Conservation (phyloP, 2,888 invertebrate genomes). For the Falcaria lacertinaria region DNA sequence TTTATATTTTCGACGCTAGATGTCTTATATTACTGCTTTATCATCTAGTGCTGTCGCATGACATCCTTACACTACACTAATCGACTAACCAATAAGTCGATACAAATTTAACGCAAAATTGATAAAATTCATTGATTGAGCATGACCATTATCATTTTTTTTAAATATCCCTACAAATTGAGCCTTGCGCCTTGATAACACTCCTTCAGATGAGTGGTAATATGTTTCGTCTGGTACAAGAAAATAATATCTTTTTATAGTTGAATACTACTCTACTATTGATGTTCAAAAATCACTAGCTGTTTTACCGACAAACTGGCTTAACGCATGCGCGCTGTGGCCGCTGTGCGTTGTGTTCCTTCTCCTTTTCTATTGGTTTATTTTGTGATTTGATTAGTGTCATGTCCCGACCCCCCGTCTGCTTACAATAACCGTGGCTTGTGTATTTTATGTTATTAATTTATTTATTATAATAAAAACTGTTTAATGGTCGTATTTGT, state of each 20-base stretch:
- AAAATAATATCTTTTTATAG: no score
- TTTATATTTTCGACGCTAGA: slow-evolving; percentile 1
- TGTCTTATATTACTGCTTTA: slow-evolving; percentile 14
- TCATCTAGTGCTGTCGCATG: slow-evolving; percentile 15
- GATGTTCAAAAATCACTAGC: slow-evolving; percentile 36
- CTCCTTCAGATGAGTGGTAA: no score
- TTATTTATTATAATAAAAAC: slow-evolving; percentile 44
- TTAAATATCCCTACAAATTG: no score
- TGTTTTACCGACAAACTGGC: slow-evolving; percentile 58
- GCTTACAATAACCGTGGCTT: slow-evolving; percentile 62
- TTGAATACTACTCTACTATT: slow-evolving; percentile 30
- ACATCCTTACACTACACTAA: neutral
- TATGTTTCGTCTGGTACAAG: no score
- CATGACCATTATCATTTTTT: no score
- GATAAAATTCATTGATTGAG: no score
- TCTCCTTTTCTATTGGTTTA: slow-evolving; percentile 74
- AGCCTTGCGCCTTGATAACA: no score
- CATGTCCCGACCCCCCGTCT: slow-evolving; percentile 66
- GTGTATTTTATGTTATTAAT: slow-evolving; percentile 66
- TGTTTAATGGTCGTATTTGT: slow-evolving; percentile 65
- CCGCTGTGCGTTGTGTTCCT: slow-evolving; percentile 37
- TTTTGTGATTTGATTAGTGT: slow-evolving; percentile 65
- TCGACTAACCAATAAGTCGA: neutral
- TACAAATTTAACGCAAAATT: no score
- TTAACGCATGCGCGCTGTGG: slow-evolving; percentile 67